Percentiles rank a stretch among this genome's conserved stretches.
Conservation (phyloP, 1,140 invertebrate genomes). For the Hylaeus volcanicus region DNA sequence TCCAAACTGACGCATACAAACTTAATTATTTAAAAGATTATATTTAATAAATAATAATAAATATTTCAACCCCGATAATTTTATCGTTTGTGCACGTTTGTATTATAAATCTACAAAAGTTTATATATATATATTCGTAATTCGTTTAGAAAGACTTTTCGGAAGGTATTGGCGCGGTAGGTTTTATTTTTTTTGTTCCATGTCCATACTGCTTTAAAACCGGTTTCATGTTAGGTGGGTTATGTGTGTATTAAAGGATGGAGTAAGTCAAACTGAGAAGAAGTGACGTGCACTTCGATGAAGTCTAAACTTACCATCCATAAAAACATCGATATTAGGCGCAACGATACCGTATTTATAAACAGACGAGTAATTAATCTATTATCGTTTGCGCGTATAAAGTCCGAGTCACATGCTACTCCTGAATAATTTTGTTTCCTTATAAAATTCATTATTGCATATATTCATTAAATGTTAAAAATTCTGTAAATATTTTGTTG, state of each 20-base stretch:
- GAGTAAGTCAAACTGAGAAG: slow-evolving; percentile 50
- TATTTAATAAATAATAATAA: slow-evolving; percentile 12
- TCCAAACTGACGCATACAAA: too few species aligned
- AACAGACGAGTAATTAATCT: slow-evolving; percentile 1
- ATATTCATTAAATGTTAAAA: neutral
- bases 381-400: neutral
- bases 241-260: slow-evolving; percentile 59
- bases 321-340: slow-evolving; percentile 13
- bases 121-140: neutral
- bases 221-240: slow-evolving; percentile 59
- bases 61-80: neutral
- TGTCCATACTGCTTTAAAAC: slow-evolving; percentile 49
- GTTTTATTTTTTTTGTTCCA: slow-evolving; percentile 39
- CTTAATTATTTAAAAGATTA: neutral
- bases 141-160: slow-evolving; percentile 25
- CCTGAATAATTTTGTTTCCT: neutral
- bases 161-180: slow-evolving; percentile 32
- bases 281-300: slow-evolving; percentile 7
- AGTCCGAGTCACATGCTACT: neutral
- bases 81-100: neutral
- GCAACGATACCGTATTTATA: slow-evolving; percentile 14
- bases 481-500: neutral
- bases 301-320: slow-evolving; percentile 2
- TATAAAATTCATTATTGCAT: neutral
- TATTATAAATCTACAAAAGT: neutral